Base-by-base conservation (phyloP, 53 echinoderm and acorn worm genomes). In the Zoroaster sp. region DNA sequence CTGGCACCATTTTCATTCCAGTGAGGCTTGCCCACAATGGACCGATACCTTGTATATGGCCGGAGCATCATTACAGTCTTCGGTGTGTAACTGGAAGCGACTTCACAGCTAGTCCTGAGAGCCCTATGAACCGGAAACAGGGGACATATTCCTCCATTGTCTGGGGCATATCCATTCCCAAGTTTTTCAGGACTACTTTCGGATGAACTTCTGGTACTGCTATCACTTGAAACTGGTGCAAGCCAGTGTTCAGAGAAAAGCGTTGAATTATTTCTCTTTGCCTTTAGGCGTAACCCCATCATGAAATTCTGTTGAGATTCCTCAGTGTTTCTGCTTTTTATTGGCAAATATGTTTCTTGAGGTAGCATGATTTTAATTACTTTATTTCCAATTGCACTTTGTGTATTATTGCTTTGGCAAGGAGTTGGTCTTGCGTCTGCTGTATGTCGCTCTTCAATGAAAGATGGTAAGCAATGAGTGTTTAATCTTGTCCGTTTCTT, bases 51-150 rank as follows among this genome's bases (percentile, higher is more conserved):
- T 30, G 68, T 66, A 43, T 68, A 82, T 0, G 82, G 82, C 25
- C 41, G 68, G 1, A 82, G 68, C 25, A 18, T 42, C 82, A 82
- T 82, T 43, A 82, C 41, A 25, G 33, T 28, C 35, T 82, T 82
- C 1, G 82, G 82, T 0, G 82, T 33, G 66, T 67, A 82, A 18
- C 41, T 43, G 25, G 2, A 59, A 59, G 55, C 23, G 1, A 23
- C 55, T 54, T 54, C n/a, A 54, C 55, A 54, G 55, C 2, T 5
- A 5, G 63, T 59, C 63, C 28, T 59, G 28, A 59, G 63, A 25
- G 21, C 28, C 21, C 28, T 28, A 9, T 59, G 63, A 59, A 25
- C 63, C 63, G 21, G 63, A 25, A 59, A 59, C 8, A 59, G 21
- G 0, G 8, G 63, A 28, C 23, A 28, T 25, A 59, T 2, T 28